Base-by-base conservation (phyloP, 2,797 vertebrate species). In the Rhinella marina region DNA sequence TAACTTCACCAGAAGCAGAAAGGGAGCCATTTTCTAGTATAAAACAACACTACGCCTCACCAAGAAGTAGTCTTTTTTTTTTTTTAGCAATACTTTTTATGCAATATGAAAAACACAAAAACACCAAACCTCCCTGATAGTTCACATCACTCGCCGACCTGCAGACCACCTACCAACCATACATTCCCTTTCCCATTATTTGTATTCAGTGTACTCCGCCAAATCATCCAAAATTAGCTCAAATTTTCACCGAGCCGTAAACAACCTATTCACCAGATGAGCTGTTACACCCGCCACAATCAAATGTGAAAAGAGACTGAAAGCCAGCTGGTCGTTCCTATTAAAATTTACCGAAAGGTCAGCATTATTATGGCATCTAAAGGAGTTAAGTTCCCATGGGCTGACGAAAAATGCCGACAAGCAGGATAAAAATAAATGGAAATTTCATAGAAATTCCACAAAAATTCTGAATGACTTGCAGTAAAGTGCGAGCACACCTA, bases 401-500 rank as follows among this genome's bases (percentile, higher is more conserved):
- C 25, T 32, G 78, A 79, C 41, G 41, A 77, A 85, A 81, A 81
- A 86, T 56, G 62, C 79, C 25, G 29, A 82, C 82, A 78, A 48
- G 77, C 81, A 78, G 54, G 75, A 50, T 66, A 70, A 41, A 86
- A 87, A 73, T 7, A 62, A 86, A 78, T 70, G 59, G 72, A 72
- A 77, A 66, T 77, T 68, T 86, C 72, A 72, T 70, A 82, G 68
- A 68, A 32, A 79, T 84, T 68, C 85, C 73, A 70, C 75, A 29
- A 85, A 66, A 80, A 84, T 80, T 89, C 78, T 21, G 2, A 83
- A 87, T 62, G 88, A 84, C 81, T 89, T 89, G 76, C 81, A 72
- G 85, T 86, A 89, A 89, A 66, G 88, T 89, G 88, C 85, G 64
- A 89, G 85, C 80, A 80, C 75, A 73, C 66, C 77, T 62, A 77